phyloP scores from a whole-genome alignment of 2,113 vertebrate species.

The Athene noctua region DNA sequence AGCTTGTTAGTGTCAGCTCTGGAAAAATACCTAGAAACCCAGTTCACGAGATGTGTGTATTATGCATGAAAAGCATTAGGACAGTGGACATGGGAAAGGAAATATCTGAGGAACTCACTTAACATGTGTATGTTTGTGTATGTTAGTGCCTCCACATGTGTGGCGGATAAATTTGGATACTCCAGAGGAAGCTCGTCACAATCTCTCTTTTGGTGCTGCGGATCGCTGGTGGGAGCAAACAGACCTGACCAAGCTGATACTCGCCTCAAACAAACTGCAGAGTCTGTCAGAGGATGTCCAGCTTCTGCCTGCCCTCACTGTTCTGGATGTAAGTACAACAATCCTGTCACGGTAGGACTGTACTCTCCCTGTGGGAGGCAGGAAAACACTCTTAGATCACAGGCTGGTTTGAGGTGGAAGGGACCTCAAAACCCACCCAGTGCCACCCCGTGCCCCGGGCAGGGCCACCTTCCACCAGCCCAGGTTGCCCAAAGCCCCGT shows the following conservation, averaged over 20 bases:
- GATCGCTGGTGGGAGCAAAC: conserved; percentile 98
- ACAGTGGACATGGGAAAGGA: fast-evolving
- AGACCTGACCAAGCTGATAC: conserved; percentile 88
- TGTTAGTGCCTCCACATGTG: conserved; percentile 85
- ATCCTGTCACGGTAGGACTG: fast-evolving
- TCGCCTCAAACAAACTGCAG: conserved; percentile 91
- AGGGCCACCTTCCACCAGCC: no score
- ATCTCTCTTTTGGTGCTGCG: conserved; percentile 79
- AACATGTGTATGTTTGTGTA: fast-evolving
- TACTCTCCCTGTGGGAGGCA: fast-evolving
- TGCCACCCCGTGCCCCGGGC: no score
- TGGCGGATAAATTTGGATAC: conserved; percentile 91
- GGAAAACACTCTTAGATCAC: neutral
- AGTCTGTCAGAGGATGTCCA: conserved; percentile 84
- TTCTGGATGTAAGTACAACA: conserved; percentile 82
- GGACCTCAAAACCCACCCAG: no score
- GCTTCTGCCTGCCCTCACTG: conserved; percentile 83
- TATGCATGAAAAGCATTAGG: fast-evolving
- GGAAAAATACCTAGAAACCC: neutral
- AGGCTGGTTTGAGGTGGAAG: no score
- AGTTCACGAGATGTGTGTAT: fast-evolving
- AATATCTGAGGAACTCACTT: neutral
- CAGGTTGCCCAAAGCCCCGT: no score
- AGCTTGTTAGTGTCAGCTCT: no score
- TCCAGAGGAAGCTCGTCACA: conserved; percentile 83